These are phyloP conservation scores for Subacronicta megacephala DNA, from an alignment of 2,888 invertebrate species.

Conservation along the genomic window DNA sequence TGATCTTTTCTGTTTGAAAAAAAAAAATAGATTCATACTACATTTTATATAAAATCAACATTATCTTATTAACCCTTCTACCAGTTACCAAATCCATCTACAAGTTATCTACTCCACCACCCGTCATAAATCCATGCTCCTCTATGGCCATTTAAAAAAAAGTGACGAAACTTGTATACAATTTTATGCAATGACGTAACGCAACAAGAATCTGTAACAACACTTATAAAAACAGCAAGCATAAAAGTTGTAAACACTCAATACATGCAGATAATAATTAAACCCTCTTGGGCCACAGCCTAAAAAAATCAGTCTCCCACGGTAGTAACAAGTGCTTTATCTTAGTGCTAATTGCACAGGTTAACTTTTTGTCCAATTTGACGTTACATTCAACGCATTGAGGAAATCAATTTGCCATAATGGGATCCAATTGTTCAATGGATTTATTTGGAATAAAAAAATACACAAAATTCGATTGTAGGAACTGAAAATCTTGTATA, in stretches of 20 bases:
- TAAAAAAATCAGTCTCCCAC: conserved; percentile 78
- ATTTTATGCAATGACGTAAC: neutral
- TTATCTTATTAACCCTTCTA: no score
- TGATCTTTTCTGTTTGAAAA: no score
- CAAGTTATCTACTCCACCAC: no score
- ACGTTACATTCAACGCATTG: conserved; percentile 47
- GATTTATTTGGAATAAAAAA: conserved; percentile 32
- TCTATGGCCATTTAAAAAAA: no score
- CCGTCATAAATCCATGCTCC: no score
- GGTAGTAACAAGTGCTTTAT: conserved; percentile 84
- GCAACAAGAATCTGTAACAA: neutral
- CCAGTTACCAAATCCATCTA: no score
- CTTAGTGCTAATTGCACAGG: conserved; percentile 81
- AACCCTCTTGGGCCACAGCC: conserved; percentile 55
- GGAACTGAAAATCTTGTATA: conserved; percentile 51
- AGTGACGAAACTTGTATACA: no score
- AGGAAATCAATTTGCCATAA: conserved; percentile 62
- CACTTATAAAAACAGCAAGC: conserved; percentile 6
- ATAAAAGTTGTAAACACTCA: conserved; percentile 27
- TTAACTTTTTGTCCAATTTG: conserved; percentile 71
- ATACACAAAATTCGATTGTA: conserved; percentile 50
- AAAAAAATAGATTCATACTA: no score
- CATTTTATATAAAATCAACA: no score
- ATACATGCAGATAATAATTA: conserved; percentile 41
- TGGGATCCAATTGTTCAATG: conserved; percentile 71